Evolutionary conservation across 2,797 vertebrate species (phyloP), one percentile per base, ranked within the genome.

Genomic region (Yasuhikotakia modesta): DNA sequence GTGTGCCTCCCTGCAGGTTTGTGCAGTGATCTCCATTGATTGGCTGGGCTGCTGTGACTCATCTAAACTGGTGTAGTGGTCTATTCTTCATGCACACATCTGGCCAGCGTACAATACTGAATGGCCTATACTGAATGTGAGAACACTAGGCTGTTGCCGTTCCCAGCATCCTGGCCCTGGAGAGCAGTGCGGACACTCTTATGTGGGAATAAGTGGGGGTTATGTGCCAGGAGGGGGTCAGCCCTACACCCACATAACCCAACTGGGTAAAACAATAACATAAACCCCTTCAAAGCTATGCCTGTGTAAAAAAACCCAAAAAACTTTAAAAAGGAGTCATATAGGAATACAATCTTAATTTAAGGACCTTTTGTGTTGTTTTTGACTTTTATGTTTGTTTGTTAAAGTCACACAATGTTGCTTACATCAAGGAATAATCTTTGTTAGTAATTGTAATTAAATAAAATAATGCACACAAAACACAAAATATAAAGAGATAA

Each of bases 111-210:
- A 70, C 55, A 68, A 74, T 83, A 27, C 27, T 27, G 27, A 27
- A 27, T 79, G 75, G 85, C 77, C 82, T 84, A 85, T 83, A 78
- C 78, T 83, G 86, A 86, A 89, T 92, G 91, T 94, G 93, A 94
- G 93, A 94, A 94, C 87, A 87, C 87, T 80, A 88, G 86, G 87
- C 85, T 85, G 55, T 74, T 82, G 91, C 78, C 63, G 91, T 94
- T 94, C 93, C 93, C 93, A 94, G 92, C 92, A 89, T 88, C 89
- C 87, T 82, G 87, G 86, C 89, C 91, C 92, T 88, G 81, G 89
- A 90, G 91, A 92, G 89, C 89, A 86, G 84, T 85, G 50, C 52
- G 82, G 86, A 89, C 61, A 60, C 79, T 82, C 48, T 61, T 85
- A 91, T 92, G 92, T 93, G 92, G 91, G 92, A 94, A 94, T 88